These are phyloP conservation scores for Cuniculus paca DNA, from an alignment of 2,797 vertebrate genomes.

Conservation along the genomic window DNA sequence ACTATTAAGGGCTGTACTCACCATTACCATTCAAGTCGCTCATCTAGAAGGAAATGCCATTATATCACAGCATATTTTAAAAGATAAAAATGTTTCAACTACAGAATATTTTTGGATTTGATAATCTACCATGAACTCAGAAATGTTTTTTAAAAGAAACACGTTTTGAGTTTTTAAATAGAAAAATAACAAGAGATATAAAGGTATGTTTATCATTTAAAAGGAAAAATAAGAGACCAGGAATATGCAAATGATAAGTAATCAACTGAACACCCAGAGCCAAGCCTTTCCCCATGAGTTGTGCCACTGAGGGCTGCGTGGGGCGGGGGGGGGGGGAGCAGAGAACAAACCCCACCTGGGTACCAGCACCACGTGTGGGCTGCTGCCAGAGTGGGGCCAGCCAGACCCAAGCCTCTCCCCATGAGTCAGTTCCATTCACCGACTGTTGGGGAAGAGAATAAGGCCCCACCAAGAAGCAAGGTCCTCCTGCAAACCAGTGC, in stretches of 20 bases:
- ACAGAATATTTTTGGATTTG: constrained; percentile 17
- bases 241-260: constrained; percentile 59
- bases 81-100: constrained; percentile 44
- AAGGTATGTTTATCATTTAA: constrained; percentile 20
- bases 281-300: no score
- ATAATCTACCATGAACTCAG: background rate
- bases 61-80: background rate
- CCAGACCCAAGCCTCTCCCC: no score
- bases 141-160: constrained; percentile 39
- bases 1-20: background rate
- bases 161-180: constrained; percentile 17
- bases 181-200: background rate
- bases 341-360: no score
- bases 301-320: no score
- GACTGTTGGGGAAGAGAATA: no score
- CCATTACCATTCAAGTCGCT: background rate
- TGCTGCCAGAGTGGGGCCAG: no score
- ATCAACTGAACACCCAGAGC: no score
- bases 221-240: constrained; percentile 43
- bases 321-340: no score
- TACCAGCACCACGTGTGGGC: no score
- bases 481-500: no score
- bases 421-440: no score
- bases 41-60: background rate
- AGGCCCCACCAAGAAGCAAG: no score